Evolutionary conservation across 2,888 invertebrate species (phyloP).

Genomic region (Cephus nigrinus): DNA sequence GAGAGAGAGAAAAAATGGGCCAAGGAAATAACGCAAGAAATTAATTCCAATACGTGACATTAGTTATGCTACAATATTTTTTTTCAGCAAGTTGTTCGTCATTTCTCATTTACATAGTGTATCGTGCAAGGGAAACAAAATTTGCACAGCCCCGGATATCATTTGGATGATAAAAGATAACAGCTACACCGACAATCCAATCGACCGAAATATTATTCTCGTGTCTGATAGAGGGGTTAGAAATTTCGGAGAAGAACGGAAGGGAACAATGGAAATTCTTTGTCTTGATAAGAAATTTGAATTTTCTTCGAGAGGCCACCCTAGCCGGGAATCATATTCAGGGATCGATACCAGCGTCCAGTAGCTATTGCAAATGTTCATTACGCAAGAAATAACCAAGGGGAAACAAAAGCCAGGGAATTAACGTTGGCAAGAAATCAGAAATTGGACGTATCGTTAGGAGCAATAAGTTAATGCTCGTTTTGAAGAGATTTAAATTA

Average conservation of each 20-base stretch:
- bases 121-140: neutral
- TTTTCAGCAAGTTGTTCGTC: neutral
- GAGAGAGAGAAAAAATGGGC: neutral
- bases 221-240: neutral
- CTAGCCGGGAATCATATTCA: neutral
- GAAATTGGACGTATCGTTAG: neutral
- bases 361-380: neutral
- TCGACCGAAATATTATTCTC: neutral
- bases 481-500: neutral
- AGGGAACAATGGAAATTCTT: neutral
- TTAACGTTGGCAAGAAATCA: neutral
- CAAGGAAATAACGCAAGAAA: neutral
- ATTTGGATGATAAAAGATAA: neutral
- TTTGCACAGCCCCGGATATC: neutral
- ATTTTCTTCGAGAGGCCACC: neutral
- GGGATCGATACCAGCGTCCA: neutral
- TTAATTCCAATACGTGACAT: neutral
- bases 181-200: neutral
- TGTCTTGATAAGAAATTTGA: neutral
- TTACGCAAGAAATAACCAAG: neutral
- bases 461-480: neutral
- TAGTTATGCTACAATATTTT: neutral
- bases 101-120: neutral
- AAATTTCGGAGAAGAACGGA: neutral
- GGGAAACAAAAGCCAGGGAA: neutral